These are phyloP conservation scores for Bombus cullumanus DNA, from an alignment of 1,140 invertebrate genomes.

Conservation along the genomic window DNA sequence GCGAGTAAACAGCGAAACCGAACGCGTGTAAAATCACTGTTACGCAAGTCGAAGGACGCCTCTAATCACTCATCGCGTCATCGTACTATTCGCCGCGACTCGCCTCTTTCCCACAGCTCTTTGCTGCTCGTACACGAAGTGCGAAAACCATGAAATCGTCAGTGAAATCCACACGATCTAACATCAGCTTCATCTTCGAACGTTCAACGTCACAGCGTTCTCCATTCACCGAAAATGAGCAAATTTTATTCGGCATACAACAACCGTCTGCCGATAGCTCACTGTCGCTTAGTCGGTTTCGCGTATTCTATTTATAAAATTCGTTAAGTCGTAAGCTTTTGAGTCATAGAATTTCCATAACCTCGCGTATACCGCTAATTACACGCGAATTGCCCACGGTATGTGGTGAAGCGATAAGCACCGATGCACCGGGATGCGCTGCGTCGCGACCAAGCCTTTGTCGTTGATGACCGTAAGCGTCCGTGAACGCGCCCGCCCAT, in stretches of 20 bases:
- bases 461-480: background rate
- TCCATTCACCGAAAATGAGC: too few relatives aligned
- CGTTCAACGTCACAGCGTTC: too few relatives aligned
- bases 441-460: slow-evolving; percentile 10
- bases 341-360: background rate
- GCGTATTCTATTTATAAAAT: too few relatives aligned
- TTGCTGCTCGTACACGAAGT: background rate
- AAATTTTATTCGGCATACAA: too few relatives aligned
- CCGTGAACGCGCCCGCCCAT: background rate
- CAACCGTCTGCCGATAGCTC: too few relatives aligned
- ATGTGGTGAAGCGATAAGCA: slow-evolving; percentile 17
- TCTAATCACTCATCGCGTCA: background rate
- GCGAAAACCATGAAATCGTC: background rate
- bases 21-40: background rate
- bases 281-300: too few relatives aligned
- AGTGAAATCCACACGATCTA: background rate
- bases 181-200: background rate
- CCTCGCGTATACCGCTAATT: background rate
- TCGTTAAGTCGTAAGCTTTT: background rate
- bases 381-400: background rate
- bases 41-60: slow-evolving; percentile 33
- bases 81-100: background rate
- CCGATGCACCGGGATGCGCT: background rate
- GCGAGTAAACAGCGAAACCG: background rate
- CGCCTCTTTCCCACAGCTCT: too few relatives aligned